Evolutionary conservation across 2,113 vertebrate genomes (phyloP).

Genomic region (Eulemur rufifrons): DNA sequence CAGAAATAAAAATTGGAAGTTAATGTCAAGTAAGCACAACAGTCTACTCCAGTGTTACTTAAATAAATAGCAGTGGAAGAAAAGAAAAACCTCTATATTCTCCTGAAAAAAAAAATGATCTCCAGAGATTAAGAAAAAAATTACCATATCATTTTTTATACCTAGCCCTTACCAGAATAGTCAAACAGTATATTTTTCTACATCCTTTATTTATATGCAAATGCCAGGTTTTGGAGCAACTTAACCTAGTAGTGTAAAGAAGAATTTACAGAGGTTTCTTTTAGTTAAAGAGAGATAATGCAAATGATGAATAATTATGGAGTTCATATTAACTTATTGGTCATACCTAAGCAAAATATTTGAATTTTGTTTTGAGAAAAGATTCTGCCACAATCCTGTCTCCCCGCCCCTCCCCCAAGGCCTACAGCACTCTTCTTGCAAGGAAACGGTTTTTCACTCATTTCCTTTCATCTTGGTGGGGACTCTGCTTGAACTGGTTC

Average conservation of each 20-base stretch:
- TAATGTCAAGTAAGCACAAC: background rate
- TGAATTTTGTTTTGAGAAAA: background rate
- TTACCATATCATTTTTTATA: background rate
- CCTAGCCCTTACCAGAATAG: background rate
- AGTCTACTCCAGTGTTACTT: background rate
- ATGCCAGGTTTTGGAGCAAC: background rate
- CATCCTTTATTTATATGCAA: background rate
- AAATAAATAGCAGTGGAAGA: background rate
- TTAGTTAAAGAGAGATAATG: background rate
- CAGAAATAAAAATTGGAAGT: background rate
- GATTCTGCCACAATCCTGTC: background rate
- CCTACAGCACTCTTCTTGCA: background rate
- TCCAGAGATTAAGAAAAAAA: conserved; percentile 24
- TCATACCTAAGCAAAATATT: background rate
- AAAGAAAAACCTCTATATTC: background rate
- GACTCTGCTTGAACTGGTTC: background rate
- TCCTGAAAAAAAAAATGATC: background rate
- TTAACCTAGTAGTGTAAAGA: background rate
- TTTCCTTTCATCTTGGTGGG: background rate
- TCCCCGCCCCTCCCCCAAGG: background rate
- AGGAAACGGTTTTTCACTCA: background rate
- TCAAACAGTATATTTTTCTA: background rate
- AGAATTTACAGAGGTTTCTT: background rate
- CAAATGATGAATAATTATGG: background rate
- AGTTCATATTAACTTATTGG: background rate